These are phyloP conservation scores for Polypedilum pembai DNA, from an alignment of 1,140 invertebrate species.

Conservation along the genomic window DNA sequence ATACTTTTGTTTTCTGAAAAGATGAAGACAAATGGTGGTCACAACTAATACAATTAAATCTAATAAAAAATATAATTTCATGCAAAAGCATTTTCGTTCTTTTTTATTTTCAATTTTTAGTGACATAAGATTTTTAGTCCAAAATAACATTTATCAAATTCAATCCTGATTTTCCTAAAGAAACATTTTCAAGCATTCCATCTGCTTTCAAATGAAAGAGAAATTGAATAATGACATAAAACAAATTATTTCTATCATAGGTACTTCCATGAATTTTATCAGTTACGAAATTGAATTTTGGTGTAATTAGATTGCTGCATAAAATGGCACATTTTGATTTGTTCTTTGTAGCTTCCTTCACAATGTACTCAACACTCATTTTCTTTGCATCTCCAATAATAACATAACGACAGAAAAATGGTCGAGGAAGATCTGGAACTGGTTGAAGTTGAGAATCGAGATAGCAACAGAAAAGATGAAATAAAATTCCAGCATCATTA, in stretches of 20 bases:
- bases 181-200: conserved; percentile 69
- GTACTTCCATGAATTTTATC: conserved; percentile 42
- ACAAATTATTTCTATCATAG: conserved; percentile 74
- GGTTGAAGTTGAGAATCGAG: conserved; percentile 71
- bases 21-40: not conserved
- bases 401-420: conserved; percentile 56
- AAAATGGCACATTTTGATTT: conserved; percentile 42
- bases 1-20: conserved; percentile 2
- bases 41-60: not conserved
- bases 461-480: conserved; percentile 73
- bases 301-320: conserved; percentile 37
- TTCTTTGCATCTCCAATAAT: conserved; percentile 39
- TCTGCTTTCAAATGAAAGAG: conserved; percentile 65
- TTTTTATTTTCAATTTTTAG: too few species aligned
- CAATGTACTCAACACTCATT: conserved; percentile 44
- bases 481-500: conserved; percentile 73
- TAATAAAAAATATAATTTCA: too few species aligned
- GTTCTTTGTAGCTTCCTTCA: conserved; percentile 36
- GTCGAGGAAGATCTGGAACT: conserved; percentile 61
- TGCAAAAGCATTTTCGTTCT: too few species aligned
- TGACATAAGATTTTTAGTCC: conserved; percentile 36
- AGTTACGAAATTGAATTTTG: conserved; percentile 44
- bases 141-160: conserved; percentile 72
- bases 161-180: conserved; percentile 66
- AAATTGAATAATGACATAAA: conserved; percentile 71